Base-by-base conservation (phyloP, 2,888 invertebrate species). In the Drosophila phalerata region DNA sequence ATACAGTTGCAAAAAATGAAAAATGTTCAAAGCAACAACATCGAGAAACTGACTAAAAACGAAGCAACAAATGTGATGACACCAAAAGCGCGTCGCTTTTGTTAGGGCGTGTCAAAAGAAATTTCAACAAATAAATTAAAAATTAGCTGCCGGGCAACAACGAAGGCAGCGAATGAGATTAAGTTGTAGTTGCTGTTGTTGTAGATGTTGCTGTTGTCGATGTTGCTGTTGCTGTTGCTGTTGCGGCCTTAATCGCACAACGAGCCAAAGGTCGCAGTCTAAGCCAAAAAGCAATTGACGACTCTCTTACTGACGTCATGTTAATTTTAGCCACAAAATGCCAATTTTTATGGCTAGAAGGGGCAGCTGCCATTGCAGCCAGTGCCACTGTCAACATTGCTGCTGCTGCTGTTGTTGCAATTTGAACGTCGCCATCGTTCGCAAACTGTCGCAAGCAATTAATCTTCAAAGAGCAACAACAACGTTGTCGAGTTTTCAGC, bases 361-460 rank as follows among this genome's bases (percentile, higher is more conserved):
- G 73, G 86, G 69, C 73, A 85, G 80, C 86, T 85, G 62, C 58
- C 28, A 32, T 9, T 40, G 52, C 15, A 53, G 43, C 43, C 55
- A 43, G 43, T 25, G 52, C 52, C 38, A 34, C 34, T 40, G 40
- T 43, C 22, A 25, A 22, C 8, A 15, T 6, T 61, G 34, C 34
- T 56, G 45, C 37, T 42, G 57, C 11, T 64, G 45, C 38, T 48
- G 57, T 17, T 81, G 60, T 58, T 76, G 69, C 84, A 62, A 61
- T 73, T 77, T 71, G 75, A 69, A 69, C 73, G 60, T 56, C 73
- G 78, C 69, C 69, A 82, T 61, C 66, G 60, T 69, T 88, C 48
- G 68, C 84, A 73, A 89, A 90, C 89, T 89, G 89, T 89, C 89
- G 84, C 86, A 79, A 90, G 89, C 89, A 90, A 89, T 89, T 91